Evolutionary conservation across 2,888 invertebrate genomes (phyloP), one percentile per base, ranked within the genome.

Genomic region (Leucozona laternaria): DNA sequence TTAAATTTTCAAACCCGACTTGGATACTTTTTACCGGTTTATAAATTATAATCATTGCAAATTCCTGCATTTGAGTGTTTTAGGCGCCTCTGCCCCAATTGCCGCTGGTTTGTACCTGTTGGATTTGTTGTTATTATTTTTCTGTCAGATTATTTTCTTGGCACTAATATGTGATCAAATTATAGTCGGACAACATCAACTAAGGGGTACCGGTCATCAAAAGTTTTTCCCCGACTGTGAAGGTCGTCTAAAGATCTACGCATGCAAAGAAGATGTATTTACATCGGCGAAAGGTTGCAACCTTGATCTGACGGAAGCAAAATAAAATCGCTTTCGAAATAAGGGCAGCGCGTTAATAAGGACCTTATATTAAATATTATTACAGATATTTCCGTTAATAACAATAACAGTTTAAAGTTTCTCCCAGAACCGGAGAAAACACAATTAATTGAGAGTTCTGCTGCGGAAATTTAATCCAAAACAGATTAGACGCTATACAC

Each of bases 251-350:
- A 10, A 20, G 3, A 1, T 25, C 43, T 43, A 1, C 1, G 17
- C 0, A 10, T 7, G 7, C n/a, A 28, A 28, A 31, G 22, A 53
- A 68, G 53, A 53, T 68, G 15, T 53, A 37, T 68, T 68, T 53
- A 68, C 34, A 22, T 25, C 15, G n/a, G 3, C 2, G 17, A 53
- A 37, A 53, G 68, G 68, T 68, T 53, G 10, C 37, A 68, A 68
- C 68, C 68, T 37, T 68, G 53, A 11, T 68, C 25, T 68, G 53
- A 68, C 68, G 68, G 68, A 50, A 68, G 68, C 37, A 53, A 37
- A 25, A 31, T 31, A 17, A 66, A 48, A 45, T 13, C 45, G 48
- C 48, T 48, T 48, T 3, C 0, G 4, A 17, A 31, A 31, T 31
- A 53, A 53, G 17, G 37, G 68, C 25, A 37, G 17, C 25, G 68